Percentiles rank a stretch among this genome's conserved stretches.
These are phyloP conservation scores for Pampus argenteus DNA, from an alignment of 2,797 vertebrate species.

Conservation along the genomic window DNA sequence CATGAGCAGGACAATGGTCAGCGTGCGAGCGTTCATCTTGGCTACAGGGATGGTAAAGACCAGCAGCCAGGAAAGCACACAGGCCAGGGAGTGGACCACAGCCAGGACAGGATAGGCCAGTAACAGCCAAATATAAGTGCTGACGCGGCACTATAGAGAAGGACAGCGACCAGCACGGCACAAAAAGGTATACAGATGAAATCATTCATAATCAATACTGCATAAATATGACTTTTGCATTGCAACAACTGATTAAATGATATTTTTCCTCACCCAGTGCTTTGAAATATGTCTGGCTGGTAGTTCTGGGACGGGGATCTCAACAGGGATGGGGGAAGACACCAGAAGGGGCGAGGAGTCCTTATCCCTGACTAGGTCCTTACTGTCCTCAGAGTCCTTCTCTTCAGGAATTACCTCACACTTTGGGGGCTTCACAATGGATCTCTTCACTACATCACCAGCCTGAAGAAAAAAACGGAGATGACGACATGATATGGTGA, in stretches of 20 bases:
- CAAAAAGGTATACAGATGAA: neutral
- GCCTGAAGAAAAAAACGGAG: conserved; percentile 57
- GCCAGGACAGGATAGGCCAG: conserved; percentile 83
- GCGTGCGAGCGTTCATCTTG: conserved; percentile 85
- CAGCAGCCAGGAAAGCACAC: conserved; percentile 86
- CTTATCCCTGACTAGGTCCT: conserved; percentile 62
- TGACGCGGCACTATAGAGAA: conserved; percentile 63
- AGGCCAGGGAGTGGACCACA: conserved; percentile 84
- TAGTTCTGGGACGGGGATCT: conserved; percentile 56
- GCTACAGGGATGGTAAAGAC: conserved; percentile 87
- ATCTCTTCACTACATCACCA: conserved; percentile 37
- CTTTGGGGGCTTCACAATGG: conserved; percentile 57
- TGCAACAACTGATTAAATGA: neutral
- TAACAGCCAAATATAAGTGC: conserved; percentile 81
- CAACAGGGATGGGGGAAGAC: conserved; percentile 39
- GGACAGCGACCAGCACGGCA: neutral
- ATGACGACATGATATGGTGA: neutral
- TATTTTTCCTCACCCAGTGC: conserved; percentile 85
- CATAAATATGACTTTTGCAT: neutral
- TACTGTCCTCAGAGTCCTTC: conserved; percentile 47
- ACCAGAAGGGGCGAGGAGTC: conserved; percentile 66
- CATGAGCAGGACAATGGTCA: conserved; percentile 81
- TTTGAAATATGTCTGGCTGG: conserved; percentile 21
- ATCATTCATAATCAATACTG: neutral
- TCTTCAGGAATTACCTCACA: conserved; percentile 72